Conservation (phyloP, 2,888 invertebrate species). For the Rotaria macrura region DNA sequence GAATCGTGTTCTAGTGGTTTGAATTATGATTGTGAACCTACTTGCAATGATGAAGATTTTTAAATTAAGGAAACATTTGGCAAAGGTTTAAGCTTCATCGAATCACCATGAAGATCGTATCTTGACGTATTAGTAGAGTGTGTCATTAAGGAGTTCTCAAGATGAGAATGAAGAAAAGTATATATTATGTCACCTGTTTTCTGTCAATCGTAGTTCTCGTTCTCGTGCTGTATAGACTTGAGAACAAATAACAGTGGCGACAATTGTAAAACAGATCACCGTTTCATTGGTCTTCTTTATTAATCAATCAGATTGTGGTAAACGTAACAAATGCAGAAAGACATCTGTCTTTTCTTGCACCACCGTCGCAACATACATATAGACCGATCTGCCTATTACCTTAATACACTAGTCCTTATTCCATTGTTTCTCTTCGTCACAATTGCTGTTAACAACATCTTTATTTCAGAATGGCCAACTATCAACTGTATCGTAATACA, state of each 20-base stretch:
- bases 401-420: neutral
- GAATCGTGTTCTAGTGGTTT: no score
- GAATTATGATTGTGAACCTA: no score
- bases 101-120: neutral
- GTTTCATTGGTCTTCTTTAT: neutral
- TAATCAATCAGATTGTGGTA: neutral
- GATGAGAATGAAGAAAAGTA: neutral
- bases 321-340: neutral
- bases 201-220: no score
- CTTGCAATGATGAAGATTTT: no score
- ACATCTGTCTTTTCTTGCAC: neutral
- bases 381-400: neutral
- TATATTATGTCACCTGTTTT: neutral
- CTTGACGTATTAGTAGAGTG: neutral
- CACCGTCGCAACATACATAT: neutral
- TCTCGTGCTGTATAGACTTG: neutral
- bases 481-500: constrained; percentile 22
- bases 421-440: neutral
- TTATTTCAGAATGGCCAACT: neutral
- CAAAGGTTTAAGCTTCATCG: neutral
- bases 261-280: neutral
- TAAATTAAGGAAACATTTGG: no score
- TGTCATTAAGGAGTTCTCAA: neutral
- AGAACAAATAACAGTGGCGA: neutral
- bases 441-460: neutral